Base-by-base conservation (phyloP, 1,140 invertebrate species). In the Lasioglossum baleicum region DNA sequence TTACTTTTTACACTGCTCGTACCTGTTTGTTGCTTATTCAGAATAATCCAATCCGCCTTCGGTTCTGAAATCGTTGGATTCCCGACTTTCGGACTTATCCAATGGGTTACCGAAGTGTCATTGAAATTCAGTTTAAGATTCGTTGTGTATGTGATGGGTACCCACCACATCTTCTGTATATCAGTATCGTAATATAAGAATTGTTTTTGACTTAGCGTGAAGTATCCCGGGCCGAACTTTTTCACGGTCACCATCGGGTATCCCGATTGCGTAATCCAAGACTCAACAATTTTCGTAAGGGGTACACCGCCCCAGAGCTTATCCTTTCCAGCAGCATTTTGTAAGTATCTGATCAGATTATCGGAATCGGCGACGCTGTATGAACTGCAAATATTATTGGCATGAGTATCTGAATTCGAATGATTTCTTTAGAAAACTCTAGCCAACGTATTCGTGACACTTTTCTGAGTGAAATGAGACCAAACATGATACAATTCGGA, bases 201-300 rank as follows among this genome's bases (percentile, higher is more conserved):
- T 31, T 88, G 83, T 61, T 93, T 86, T 85, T 95, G 95, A 64
- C 20, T 58, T 87, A 72, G 5, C 0, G 2, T 2, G 5, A 94
- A 93, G 0, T 89, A 91, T 53, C 93, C 93, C 10, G 31, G 31
- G 31, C 93, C 77, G 78, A 96, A 96, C 79, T 95, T 91, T 68
- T 95, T 94, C 3, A 97, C 94, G 0, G 92, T 96, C 7, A 98
- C 93, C 0, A 97, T 93, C 0, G 97, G 97, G 92, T 97, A 98
- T 20, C 96, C 96, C 70, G 95, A 96, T 92, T 98, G 95, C 35
- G 95, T 93, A 5, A 96, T 96, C 97, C 97, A 98, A 0, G 96
- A 96, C 89, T 97, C 95, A 96, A 97, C 96, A 44, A n/a, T n/a
- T n/a, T n/a, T n/a, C n/a, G n/a, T n/a, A n/a, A n/a, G n/a, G n/a